These are phyloP conservation scores for Nomada lathburiana DNA, from an alignment of 2,888 invertebrate genomes.

Conservation along the genomic window DNA sequence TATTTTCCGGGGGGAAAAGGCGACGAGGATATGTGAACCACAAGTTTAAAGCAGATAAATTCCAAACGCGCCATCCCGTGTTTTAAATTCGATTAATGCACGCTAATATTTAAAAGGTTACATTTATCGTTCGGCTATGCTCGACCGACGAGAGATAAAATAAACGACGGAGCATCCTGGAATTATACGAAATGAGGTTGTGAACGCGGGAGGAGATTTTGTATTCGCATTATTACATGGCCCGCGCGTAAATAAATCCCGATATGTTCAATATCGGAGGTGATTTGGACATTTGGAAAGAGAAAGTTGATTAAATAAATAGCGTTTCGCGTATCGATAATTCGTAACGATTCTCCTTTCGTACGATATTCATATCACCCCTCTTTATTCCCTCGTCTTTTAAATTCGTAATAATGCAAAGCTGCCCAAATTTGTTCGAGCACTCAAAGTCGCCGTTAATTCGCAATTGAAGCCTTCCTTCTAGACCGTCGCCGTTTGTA, in stretches of 20 bases:
- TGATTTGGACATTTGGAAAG: constrained; percentile 40
- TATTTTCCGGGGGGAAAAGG: too few species aligned
- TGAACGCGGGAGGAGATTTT: constrained; percentile 22
- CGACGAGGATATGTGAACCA: too few species aligned
- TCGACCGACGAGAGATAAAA: constrained; percentile 9
- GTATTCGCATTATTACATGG: constrained; percentile 42
- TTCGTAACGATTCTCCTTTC: background rate
- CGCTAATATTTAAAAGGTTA: background rate
- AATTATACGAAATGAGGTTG: constrained; percentile 35
- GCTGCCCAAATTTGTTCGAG: too few species aligned
- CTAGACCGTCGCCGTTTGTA: too few species aligned
- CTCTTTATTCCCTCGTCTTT: background rate
- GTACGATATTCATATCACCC: too few species aligned
- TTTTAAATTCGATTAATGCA: too few species aligned
- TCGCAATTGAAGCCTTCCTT: too few species aligned
- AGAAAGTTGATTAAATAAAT: constrained; percentile 32
- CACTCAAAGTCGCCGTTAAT: too few species aligned
- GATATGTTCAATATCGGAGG: constrained; percentile 22
- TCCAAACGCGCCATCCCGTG: too few species aligned
- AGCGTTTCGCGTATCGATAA: constrained; percentile 14
- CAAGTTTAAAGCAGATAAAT: too few species aligned
- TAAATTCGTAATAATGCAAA: background rate
- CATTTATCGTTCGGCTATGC: constrained; percentile 2
- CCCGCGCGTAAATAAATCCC: constrained; percentile 34
- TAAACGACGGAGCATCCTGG: constrained; percentile 25